Conservation (phyloP, 2,113 vertebrate species). For the Sisor rabdophorus region DNA sequence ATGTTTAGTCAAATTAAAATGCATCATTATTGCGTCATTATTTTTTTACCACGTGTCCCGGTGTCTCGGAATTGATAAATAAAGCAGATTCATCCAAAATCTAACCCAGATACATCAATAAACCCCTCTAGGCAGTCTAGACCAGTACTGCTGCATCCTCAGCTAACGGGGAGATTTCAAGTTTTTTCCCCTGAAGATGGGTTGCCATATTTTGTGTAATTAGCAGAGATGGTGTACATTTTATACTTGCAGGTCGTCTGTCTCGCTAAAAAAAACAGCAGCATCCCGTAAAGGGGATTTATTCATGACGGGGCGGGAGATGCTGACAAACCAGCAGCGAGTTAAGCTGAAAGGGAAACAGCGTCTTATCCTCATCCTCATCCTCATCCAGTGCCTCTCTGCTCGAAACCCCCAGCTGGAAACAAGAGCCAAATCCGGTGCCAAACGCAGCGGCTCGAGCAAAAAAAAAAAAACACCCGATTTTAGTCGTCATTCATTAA, state of each 20-base stretch:
- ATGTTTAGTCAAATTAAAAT: too few relatives aligned
- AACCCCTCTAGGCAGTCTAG: too few relatives aligned
- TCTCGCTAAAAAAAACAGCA: constrained; percentile 23
- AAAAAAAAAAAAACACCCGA: constrained; percentile 55
- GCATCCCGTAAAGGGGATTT: constrained; percentile 49
- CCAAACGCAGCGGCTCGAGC: constrained; percentile 50
- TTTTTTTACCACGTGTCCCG: neutral
- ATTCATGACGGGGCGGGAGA: constrained; percentile 52
- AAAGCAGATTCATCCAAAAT: neutral
- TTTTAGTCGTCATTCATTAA: constrained; percentile 57
- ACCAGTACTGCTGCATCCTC: too few relatives aligned
- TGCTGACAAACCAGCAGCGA: constrained; percentile 64
- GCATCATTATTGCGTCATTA: too few relatives aligned
- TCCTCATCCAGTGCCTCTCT: constrained; percentile 60
- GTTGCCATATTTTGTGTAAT: too few relatives aligned
- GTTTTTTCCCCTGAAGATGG: neutral
- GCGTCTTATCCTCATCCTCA: constrained; percentile 55
- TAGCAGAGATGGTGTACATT: neutral
- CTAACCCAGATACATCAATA: too few relatives aligned
- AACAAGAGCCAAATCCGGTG: constrained; percentile 61
- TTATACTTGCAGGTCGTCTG: neutral
- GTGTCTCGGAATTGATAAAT: neutral
- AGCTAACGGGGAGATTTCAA: too few relatives aligned
- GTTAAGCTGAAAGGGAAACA: constrained; percentile 60
- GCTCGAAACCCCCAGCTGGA: constrained; percentile 60